Percentiles rank a stretch among this genome's conserved stretches.
These are phyloP conservation scores for Todiramphus saurophagus DNA, from an alignment of 2,113 vertebrate species.

Conservation along the genomic window DNA sequence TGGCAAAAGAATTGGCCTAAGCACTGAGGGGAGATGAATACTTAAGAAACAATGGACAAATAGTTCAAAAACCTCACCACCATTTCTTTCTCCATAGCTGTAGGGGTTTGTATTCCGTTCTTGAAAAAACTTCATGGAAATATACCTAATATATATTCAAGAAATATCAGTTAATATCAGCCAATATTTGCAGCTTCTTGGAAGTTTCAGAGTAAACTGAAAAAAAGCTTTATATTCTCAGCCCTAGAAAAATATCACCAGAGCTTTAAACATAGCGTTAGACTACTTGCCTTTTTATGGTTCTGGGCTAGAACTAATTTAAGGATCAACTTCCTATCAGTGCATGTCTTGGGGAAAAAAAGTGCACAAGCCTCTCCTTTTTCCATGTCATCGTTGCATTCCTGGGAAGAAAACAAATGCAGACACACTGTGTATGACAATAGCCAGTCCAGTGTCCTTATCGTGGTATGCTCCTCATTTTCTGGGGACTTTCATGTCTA, in stretches of 20 bases:
- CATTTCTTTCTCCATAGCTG: neutral
- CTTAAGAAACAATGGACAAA: neutral
- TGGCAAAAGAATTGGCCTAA: neutral
- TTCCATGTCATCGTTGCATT: neutral
- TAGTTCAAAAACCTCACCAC: neutral
- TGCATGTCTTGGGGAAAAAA: neutral
- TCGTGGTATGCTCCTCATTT: fast-evolving
- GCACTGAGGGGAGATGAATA: neutral
- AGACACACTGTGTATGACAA: neutral
- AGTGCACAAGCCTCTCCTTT: neutral
- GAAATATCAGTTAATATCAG: conserved; percentile 10
- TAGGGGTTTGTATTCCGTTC: neutral
- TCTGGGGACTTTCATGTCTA: neutral
- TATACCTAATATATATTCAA: neutral
- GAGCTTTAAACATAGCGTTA: neutral
- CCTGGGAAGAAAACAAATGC: neutral
- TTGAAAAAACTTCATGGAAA: conserved; percentile 6
- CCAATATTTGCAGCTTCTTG: neutral
- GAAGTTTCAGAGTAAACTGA: neutral
- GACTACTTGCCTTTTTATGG: neutral
- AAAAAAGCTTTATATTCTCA: neutral
- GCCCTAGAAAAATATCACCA: conserved; percentile 1
- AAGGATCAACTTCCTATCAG: neutral
- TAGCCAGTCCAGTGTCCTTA: neutral
- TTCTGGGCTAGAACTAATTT: neutral